Base-by-base conservation (phyloP, 2,888 invertebrate species). In the Drosophila kuntzei region DNA sequence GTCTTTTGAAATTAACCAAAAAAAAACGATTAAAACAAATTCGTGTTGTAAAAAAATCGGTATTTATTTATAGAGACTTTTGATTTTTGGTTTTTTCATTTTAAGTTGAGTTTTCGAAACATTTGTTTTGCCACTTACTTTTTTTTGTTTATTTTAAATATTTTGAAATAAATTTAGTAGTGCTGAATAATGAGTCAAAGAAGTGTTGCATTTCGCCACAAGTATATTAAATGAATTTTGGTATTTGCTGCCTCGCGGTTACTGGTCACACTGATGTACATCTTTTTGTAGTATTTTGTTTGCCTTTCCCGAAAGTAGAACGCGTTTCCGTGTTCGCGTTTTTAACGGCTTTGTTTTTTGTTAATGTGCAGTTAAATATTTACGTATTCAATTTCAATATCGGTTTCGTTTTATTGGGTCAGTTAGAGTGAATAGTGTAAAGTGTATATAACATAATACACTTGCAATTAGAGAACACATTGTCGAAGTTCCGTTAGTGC, bases 251-350 rank as follows among this genome's bases (percentile, higher is more conserved):
- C 11, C 8, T 39, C 11, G 3, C 36, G 2, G 2, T 0, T 16
- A 25, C 49, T 73, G 74, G 73, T 44, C 74, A 61, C 73, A 61
- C 57, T 66, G 32, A 3, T 22, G 0, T 1, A 12, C 7, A 50
- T 46, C 25, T 32, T 32, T 25, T 25, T 37, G 49, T 36, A 78
- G 79, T 75, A 59, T 67, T 78, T 55, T 59, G 59, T 20, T 67
- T 78, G 58, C 36, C 25, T 67, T 50, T 59, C n/a, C 7, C 18
- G 49, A 3, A 54, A 8, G 34, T n/a, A 16, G 46, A 7, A 16
- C n/a, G n/a, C 11, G 29, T n/a, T 55, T 20, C 8, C 7, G 54
- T 7, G 54, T 9, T 29, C 14, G 16, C 41, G 8, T 47, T 25
- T 37, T 32, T 53, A 62, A 62, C 20, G 54, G 53, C 39, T 58